Evolutionary conservation across 2,888 invertebrate genomes (phyloP).

Genomic region (Eumacrocentrus americanus): DNA sequence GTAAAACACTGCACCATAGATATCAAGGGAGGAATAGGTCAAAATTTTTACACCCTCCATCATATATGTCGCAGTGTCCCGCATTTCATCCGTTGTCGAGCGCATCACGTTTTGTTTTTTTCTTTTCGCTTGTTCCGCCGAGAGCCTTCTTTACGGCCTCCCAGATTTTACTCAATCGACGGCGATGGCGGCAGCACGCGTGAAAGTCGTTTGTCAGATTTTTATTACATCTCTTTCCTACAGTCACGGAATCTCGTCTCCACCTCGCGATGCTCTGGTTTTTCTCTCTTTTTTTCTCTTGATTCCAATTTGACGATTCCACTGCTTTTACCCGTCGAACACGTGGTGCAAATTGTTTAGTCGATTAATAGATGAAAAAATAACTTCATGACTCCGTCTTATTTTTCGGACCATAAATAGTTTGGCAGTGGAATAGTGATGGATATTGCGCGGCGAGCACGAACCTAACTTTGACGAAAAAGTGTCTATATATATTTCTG

Average conservation of each 20-base stretch:
- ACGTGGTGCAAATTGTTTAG: constrained; percentile 15
- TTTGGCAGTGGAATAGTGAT: too few species aligned
- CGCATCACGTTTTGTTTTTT: background rate
- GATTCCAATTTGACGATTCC: background rate
- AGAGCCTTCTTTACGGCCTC: background rate
- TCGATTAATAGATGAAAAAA: background rate
- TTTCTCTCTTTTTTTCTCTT: constrained; percentile 11
- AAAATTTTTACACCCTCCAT: too few species aligned
- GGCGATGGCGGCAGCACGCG: constrained; percentile 29
- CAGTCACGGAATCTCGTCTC: constrained; percentile 7
- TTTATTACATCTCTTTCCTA: constrained; percentile 25
- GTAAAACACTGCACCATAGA: too few species aligned
- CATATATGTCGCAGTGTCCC: too few species aligned
- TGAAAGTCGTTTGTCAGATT: constrained; percentile 32
- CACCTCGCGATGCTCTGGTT: background rate
- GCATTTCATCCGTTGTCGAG: too few species aligned
- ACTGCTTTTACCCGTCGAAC: background rate
- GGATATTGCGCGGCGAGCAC: too few species aligned
- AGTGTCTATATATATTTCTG: too few species aligned
- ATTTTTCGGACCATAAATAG: too few species aligned
- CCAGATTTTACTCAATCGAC: constrained; percentile 23
- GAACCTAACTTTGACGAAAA: too few species aligned
- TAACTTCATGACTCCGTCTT: too few species aligned
- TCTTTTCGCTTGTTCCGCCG: constrained; percentile 13
- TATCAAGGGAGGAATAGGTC: too few species aligned